Conservation (phyloP, 1,140 invertebrate species). For the Trachymyrmex septentrionalis region DNA sequence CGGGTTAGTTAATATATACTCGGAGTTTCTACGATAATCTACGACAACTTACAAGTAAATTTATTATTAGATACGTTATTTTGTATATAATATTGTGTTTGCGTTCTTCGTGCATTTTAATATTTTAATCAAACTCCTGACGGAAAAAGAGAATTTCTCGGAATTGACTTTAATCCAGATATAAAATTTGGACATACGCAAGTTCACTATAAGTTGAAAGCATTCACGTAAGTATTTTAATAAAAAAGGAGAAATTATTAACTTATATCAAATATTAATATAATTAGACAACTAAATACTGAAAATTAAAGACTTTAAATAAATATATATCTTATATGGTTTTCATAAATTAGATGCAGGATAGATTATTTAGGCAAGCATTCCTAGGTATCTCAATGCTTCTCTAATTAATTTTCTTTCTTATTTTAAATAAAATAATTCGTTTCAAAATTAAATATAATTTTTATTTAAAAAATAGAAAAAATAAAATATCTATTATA, state of each 20-base stretch:
- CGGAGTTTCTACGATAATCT: background rate
- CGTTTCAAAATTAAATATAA: too few species aligned
- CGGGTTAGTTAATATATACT: background rate
- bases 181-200: background rate
- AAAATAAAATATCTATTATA: too few species aligned
- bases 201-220: slow-evolving; percentile 14
- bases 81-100: slow-evolving; percentile 5
- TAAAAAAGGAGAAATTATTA: slow-evolving; percentile 2
- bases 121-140: background rate
- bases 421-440: too few species aligned
- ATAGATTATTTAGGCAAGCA: background rate
- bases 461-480: too few species aligned
- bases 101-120: background rate
- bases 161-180: background rate
- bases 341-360: background rate
- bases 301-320: background rate
- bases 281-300: background rate
- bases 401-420: background rate
- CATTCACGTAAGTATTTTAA: slow-evolving; percentile 32
- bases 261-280: background rate
- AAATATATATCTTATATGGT: too few species aligned
- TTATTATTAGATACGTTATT: slow-evolving; percentile 6
- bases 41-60: background rate
- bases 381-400: background rate
- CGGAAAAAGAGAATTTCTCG: background rate